Conservation (phyloP, 2,888 invertebrate species). For the Cheilosia grossa region DNA sequence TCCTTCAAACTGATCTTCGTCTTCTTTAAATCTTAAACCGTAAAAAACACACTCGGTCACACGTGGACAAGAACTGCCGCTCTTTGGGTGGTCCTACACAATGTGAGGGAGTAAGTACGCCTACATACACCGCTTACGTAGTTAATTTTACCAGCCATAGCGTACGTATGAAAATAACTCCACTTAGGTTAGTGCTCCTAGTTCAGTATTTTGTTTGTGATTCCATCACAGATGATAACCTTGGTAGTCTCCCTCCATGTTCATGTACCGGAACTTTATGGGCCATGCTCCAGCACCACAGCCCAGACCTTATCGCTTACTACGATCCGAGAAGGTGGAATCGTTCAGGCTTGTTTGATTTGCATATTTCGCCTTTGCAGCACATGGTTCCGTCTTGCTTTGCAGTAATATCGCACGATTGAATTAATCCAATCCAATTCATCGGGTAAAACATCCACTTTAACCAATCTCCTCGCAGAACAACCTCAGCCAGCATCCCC, state of each 20-base stretch:
- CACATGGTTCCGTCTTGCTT: conserved; percentile 30
- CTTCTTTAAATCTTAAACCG: too few relatives aligned
- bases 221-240: neutral
- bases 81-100: too few relatives aligned
- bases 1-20: too few relatives aligned
- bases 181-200: too few relatives aligned
- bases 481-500: conserved; percentile 15
- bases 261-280: conserved; percentile 5
- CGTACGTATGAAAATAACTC: too few relatives aligned
- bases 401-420: conserved; percentile 12
- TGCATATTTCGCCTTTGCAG: conserved; percentile 27
- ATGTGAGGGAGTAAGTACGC: too few relatives aligned
- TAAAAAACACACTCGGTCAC: too few relatives aligned
- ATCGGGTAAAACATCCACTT: neutral
- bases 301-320: neutral
- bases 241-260: neutral
- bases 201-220: neutral
- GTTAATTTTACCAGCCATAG: too few relatives aligned
- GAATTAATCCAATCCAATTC: conserved; percentile 16
- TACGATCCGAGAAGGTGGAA: neutral
- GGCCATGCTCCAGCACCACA: neutral
- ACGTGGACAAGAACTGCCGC: too few relatives aligned
- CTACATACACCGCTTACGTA: too few relatives aligned
- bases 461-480: conserved; percentile 15
- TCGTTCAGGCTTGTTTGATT: conserved; percentile 30